Evolutionary conservation across 1,140 invertebrate species (phyloP), one percentile per base, ranked within the genome.

Genomic region (Hycleus cichorii): DNA sequence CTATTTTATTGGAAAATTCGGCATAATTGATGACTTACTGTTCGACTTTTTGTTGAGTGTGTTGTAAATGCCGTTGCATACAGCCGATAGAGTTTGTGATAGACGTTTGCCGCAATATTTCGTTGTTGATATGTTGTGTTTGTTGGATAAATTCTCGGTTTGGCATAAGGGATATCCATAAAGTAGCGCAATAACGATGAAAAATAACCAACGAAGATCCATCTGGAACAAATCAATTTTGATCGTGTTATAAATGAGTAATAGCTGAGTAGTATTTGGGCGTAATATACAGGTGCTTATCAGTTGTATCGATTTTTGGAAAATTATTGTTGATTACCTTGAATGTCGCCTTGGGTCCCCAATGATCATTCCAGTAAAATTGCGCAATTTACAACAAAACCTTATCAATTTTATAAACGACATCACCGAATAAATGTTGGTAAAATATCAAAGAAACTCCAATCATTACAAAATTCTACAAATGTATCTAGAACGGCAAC

Each of bases 41-140:
- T 53, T 45, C 38, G 46, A 6, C 44, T 55, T 62, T 27, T 62
- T 62, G 8, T 46, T 49, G 11, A 62, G 49, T 2, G 60, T 62
- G 49, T 68, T 66, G 49, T 63, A 66, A 27, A 51, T 53, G 8
- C 58, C 59, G 24, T 52, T 50, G 45, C 62, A 64, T 3, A 64
- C 56, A 7, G 50, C 46, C 8, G 62, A 61, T 10, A 67, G 56
- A 5, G 63, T 55, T 40, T 59, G 38, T 32, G 63, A 58, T 24
- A 67, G 50, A 25, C 49, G 24, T 32, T 50, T 55, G 3, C 65
- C 65, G 55, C 65, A 67, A 39, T 60, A 67, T 38, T 61, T 61
- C 39, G 39, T 58, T 46, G 56, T 60, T 4, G 47, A 45, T 3
- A 46, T 47, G 8, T 47, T 25, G n/a, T 12, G 12, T n/a, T 38